These are phyloP conservation scores for Enteromius viviparus DNA, from an alignment of 2,797 vertebrate species.

Conservation along the genomic window DNA sequence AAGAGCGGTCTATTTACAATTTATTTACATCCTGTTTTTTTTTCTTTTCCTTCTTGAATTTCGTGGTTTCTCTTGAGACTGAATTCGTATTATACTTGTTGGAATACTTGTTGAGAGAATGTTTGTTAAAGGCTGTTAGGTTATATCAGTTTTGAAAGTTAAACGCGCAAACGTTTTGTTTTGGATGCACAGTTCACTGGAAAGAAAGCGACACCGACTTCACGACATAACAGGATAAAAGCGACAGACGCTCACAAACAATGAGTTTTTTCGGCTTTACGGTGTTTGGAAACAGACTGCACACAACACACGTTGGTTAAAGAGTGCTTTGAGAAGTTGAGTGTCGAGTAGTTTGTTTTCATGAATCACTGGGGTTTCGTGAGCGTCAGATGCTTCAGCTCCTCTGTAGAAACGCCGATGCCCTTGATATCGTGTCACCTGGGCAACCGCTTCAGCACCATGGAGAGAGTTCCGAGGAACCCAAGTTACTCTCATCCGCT, in stretches of 20 bases:
- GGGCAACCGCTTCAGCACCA: slow-evolving; percentile 72
- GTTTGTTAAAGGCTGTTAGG: slow-evolving; percentile 13
- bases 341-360: not conserved
- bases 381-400: slow-evolving; percentile 19
- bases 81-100: slow-evolving; percentile 16
- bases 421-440: slow-evolving; percentile 66
- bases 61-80: not conserved
- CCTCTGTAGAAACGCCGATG: slow-evolving; percentile 50
- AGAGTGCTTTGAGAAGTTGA: not conserved
- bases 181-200: not conserved
- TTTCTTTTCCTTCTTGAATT: not conserved
- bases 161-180: slow-evolving; percentile 2
- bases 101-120: slow-evolving; percentile 45
- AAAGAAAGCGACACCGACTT: not conserved
- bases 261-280: not conserved
- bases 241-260: not conserved
- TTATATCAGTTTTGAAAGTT: slow-evolving; percentile 27
- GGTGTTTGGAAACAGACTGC: not conserved
- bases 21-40: not conserved
- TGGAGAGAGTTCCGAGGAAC: slow-evolving; percentile 61
- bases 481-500: slow-evolving; percentile 5
- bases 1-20: not conserved
- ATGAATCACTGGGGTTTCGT: not conserved
- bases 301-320: not conserved
- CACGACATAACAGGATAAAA: not conserved